phyloP scores from a whole-genome alignment of 2,888 invertebrate species.

The Ornithoptera alexandrae region DNA sequence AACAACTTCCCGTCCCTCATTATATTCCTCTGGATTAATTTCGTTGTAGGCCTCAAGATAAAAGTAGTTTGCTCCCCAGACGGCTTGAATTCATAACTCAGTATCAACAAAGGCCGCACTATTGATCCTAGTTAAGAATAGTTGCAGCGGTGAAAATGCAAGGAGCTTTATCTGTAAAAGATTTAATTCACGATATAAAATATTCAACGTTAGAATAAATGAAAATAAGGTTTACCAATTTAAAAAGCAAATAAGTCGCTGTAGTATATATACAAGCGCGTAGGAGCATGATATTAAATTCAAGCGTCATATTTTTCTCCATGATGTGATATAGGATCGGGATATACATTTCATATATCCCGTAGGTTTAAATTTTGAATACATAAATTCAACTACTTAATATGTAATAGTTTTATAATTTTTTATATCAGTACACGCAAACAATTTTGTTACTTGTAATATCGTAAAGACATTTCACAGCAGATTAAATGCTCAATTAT shows the following conservation, averaged over 20 bases:
- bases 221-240: conserved; percentile 9
- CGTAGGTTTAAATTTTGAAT: background rate
- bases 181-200: conserved; percentile 13
- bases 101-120: conserved; percentile 25
- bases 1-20: conserved; percentile 20
- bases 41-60: conserved; percentile 27
- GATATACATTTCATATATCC: background rate
- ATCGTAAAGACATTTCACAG: background rate
- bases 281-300: conserved; percentile 12
- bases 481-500: conserved; percentile 2
- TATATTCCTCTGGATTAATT: conserved; percentile 26
- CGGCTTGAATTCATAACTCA: conserved; percentile 29
- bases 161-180: conserved; percentile 15
- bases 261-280: background rate
- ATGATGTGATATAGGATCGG: background rate
- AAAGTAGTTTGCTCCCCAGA: conserved; percentile 26
- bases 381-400: background rate
- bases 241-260: conserved; percentile 8
- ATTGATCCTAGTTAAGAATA: conserved; percentile 28
- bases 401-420: background rate
- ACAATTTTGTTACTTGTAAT: background rate
- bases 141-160: conserved; percentile 24
- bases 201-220: background rate
- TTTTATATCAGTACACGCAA: background rate
- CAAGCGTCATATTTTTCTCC: background rate